A percentile compares a stretch with the other conserved stretches of the same genome.
phyloP scores from a whole-genome alignment of 1,140 invertebrate genomes.

The Caligus rogercresseyi region DNA sequence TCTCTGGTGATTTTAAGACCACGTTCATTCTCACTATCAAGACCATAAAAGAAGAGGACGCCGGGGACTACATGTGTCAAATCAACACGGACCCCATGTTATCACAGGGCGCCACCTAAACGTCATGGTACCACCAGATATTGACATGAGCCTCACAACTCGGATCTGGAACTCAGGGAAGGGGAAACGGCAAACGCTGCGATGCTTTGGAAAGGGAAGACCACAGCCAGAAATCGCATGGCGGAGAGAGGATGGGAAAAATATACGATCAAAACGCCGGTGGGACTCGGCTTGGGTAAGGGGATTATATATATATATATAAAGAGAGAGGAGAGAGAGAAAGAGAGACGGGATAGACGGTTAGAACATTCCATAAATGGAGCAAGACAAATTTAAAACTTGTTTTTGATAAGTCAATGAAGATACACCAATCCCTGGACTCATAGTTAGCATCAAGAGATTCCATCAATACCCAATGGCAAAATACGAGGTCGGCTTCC shows the following conservation, averaged over 20 bases:
- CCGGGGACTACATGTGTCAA: conserved; percentile 48
- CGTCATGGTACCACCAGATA: conserved; percentile 65
- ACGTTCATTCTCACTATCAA: conserved; percentile 73
- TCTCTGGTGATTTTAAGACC: conserved; percentile 62
- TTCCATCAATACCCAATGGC: too few relatives aligned
- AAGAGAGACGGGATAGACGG: too few relatives aligned
- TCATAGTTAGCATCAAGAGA: too few relatives aligned
- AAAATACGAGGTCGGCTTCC: too few relatives aligned
- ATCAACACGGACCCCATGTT: conserved; percentile 79
- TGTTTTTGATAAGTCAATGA: too few relatives aligned
- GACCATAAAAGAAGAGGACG: conserved; percentile 70
- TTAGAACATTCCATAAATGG: too few relatives aligned
- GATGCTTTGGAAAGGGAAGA: conserved; percentile 33
- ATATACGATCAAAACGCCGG: conserved; percentile 38
- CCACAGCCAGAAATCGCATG: conserved; percentile 56
- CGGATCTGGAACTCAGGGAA: conserved; percentile 44
- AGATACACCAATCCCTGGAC: too few relatives aligned
- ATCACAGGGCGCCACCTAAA: conserved; percentile 45
- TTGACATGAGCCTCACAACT: conserved; percentile 42
- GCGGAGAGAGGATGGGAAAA: conserved; percentile 52
- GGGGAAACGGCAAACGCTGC: conserved; percentile 51
- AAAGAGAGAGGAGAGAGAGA: too few relatives aligned
- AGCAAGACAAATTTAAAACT: too few relatives aligned
- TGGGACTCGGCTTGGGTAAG: neutral
- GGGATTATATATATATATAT: neutral